Evolutionary conservation across 2,797 vertebrate genomes (phyloP).

Genomic region (Mallotus villosus): DNA sequence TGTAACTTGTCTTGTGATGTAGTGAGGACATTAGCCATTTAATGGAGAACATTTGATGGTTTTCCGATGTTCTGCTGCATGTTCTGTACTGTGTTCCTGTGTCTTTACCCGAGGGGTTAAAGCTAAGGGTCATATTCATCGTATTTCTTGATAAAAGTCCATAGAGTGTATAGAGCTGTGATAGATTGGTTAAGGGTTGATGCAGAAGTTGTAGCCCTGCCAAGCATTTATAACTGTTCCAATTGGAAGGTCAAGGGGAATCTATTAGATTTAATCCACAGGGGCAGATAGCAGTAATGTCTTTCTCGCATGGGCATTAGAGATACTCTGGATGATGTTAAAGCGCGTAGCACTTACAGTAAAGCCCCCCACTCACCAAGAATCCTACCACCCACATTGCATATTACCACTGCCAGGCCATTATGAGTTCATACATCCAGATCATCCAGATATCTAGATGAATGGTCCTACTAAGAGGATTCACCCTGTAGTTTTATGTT

Average conservation of each 20-base stretch:
- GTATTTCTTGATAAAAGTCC: background rate
- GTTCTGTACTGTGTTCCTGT: background rate
- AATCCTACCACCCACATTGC: background rate
- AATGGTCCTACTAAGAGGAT: slow-evolving; percentile 42
- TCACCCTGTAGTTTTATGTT: slow-evolving; percentile 45
- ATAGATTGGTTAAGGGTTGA: background rate
- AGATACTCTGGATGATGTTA: background rate
- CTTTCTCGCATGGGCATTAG: background rate
- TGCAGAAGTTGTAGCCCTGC: background rate
- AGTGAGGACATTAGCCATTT: background rate
- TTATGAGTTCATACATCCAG: slow-evolving; percentile 27
- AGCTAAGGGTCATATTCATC: background rate
- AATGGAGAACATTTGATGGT: background rate
- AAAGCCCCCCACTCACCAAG: background rate
- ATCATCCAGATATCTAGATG: slow-evolving; percentile 33
- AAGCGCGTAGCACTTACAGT: background rate
- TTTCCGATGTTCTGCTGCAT: background rate
- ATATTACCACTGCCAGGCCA: background rate
- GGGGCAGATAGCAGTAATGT: background rate
- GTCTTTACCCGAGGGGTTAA: no score
- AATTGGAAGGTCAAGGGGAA: slow-evolving; percentile 9
- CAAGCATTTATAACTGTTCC: background rate
- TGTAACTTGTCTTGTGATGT: background rate
- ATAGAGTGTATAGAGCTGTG: background rate
- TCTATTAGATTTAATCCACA: background rate